Evolutionary conservation across 2,797 vertebrate species (phyloP).

Genomic region (Cichlasoma orientale): DNA sequence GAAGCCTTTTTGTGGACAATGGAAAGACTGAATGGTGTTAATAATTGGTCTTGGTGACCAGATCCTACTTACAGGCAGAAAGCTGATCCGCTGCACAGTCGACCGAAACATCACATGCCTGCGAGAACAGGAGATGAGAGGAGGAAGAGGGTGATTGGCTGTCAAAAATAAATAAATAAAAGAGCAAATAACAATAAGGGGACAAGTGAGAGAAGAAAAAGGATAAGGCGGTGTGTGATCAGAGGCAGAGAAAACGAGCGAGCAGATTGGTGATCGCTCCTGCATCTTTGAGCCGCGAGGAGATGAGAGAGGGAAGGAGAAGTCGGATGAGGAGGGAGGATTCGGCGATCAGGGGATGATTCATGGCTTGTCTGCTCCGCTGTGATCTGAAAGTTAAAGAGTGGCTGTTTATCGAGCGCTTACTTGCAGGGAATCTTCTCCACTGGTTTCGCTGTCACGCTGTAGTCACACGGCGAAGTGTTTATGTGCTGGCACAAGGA

Average conservation of each 20-base stretch:
- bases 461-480: slow-evolving; percentile 76
- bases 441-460: slow-evolving; percentile 72
- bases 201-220: slow-evolving; percentile 34
- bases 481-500: slow-evolving; percentile 68
- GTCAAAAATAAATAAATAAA: slow-evolving; percentile 13
- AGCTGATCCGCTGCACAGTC: slow-evolving; percentile 80
- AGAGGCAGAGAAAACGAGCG: slow-evolving; percentile 44
- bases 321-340: slow-evolving; percentile 30
- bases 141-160: slow-evolving; percentile 4
- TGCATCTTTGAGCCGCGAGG: slow-evolving; percentile 37
- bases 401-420: slow-evolving; percentile 53
- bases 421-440: slow-evolving; percentile 82
- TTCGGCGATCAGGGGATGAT: slow-evolving; percentile 54
- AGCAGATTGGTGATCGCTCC: slow-evolving; percentile 38
- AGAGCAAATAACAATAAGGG: not conserved
- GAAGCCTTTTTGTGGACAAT: slow-evolving; percentile 50
- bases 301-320: slow-evolving; percentile 42
- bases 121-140: slow-evolving; percentile 43
- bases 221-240: slow-evolving; percentile 27
- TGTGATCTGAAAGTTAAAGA: slow-evolving; percentile 43
- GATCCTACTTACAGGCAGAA: slow-evolving; percentile 84
- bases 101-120: slow-evolving; percentile 86
- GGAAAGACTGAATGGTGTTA: slow-evolving; percentile 58
- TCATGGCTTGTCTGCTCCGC: slow-evolving; percentile 34
- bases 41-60: slow-evolving; percentile 65